phyloP scores from a whole-genome alignment of 1,140 invertebrate species.

The Halictus rubicundus region DNA sequence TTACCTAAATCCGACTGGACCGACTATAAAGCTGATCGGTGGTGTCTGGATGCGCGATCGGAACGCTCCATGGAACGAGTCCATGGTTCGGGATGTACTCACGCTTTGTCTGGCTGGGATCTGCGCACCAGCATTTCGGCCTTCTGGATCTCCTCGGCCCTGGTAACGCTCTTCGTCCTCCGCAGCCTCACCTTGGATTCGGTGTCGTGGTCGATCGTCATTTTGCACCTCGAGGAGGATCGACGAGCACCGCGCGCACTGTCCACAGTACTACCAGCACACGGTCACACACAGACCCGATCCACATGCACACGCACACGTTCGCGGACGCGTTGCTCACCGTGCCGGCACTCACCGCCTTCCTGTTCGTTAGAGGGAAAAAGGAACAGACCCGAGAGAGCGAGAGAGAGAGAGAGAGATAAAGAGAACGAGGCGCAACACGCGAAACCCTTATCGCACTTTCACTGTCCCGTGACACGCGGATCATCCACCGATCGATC shows the following conservation, averaged over 20 bases:
- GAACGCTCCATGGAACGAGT: neutral
- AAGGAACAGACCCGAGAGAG: neutral
- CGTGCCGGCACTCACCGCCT: neutral
- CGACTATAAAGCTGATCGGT: too few relatives aligned
- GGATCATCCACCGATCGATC: neutral
- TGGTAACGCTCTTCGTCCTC: conserved; percentile 91
- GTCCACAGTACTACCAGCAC: neutral
- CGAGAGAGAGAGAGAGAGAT: too few relatives aligned
- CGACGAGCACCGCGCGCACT: conserved; percentile 24
- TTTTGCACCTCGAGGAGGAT: conserved; percentile 22
- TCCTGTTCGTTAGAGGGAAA: neutral
- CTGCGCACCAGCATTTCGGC: conserved; percentile 89
- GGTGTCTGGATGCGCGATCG: neutral
- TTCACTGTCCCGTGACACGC: neutral
- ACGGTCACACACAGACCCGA: too few relatives aligned
- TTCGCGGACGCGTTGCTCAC: neutral
- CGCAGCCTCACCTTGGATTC: conserved; percentile 82
- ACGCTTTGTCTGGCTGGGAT: conserved; percentile 94
- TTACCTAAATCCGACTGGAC: too few relatives aligned
- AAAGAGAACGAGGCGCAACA: too few relatives aligned
- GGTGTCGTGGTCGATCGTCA: conserved; percentile 69
- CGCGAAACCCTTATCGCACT: neutral
- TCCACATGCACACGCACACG: conserved; percentile 36
- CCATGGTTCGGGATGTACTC: conserved; percentile 76
- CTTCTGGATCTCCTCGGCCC: conserved; percentile 91